Evolutionary conservation across 2,797 vertebrate species (phyloP).

Genomic region (Sebastiscus tertius): DNA sequence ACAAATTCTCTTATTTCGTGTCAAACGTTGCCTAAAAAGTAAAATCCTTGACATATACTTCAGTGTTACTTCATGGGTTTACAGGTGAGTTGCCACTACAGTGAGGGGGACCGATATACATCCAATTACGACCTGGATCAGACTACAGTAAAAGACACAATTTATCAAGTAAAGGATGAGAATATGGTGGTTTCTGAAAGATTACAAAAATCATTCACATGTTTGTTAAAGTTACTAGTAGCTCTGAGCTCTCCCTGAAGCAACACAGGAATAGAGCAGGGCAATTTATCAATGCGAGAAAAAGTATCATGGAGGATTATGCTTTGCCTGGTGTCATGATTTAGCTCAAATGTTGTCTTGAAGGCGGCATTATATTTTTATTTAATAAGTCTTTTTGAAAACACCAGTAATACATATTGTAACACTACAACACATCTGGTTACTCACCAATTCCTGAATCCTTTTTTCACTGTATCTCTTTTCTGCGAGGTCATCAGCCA

Average conservation of each 20-base stretch:
- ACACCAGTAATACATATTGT: neutral
- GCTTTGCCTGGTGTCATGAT: neutral
- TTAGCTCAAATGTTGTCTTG: neutral
- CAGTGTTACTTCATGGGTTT: neutral
- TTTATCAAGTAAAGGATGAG: neutral
- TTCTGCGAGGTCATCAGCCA: neutral
- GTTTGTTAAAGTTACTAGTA: neutral
- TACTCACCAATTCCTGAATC: conserved; percentile 55
- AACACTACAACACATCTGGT: neutral
- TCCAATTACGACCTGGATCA: neutral
- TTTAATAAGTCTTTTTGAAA: neutral
- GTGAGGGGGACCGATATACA: neutral
- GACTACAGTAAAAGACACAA: neutral
- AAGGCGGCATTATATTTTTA: neutral
- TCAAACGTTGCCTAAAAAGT: neutral
- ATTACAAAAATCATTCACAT: neutral
- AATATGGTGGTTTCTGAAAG: neutral
- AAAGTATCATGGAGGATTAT: neutral
- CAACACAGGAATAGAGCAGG: neutral
- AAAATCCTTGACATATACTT: neutral
- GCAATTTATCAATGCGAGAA: neutral
- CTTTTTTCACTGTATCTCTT: conserved; percentile 15
- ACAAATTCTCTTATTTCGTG: neutral
- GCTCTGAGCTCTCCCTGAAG: neutral
- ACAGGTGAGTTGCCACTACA: neutral